Conservation (phyloP, 2,888 invertebrate genomes). For the Tenthredo distinguenda region DNA sequence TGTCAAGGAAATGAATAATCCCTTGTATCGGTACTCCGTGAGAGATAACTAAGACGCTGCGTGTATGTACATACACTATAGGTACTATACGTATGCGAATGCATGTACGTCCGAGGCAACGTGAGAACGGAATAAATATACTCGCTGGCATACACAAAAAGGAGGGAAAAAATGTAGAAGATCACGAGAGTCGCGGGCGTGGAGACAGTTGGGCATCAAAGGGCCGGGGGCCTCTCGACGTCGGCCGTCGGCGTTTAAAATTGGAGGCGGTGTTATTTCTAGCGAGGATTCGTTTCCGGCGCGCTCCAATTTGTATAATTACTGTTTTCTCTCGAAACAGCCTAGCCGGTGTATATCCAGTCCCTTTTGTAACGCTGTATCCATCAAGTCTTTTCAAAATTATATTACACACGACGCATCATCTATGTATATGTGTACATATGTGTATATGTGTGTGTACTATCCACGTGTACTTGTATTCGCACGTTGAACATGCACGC, state of each 20-base stretch:
- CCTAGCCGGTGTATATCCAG: conserved; percentile 19
- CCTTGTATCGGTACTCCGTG: too few relatives aligned
- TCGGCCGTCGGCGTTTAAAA: conserved; percentile 55
- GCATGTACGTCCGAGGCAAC: background rate
- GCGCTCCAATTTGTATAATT: conserved; percentile 68
- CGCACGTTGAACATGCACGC: background rate
- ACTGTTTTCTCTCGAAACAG: conserved; percentile 67
- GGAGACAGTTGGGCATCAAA: conserved; percentile 45
- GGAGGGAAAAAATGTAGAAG: conserved; percentile 6
- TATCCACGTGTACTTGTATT: background rate
- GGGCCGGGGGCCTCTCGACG: conserved; percentile 22
- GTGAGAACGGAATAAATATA: background rate
- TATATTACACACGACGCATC: background rate
- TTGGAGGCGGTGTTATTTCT: conserved; percentile 63
- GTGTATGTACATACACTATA: too few relatives aligned
- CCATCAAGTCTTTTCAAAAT: conserved; percentile 9
- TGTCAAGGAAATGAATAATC: background rate
- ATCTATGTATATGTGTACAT: background rate
- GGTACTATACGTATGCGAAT: background rate
- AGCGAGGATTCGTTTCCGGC: conserved; percentile 68
- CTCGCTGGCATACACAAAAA: background rate
- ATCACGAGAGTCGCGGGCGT: conserved; percentile 28
- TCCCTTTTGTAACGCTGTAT: conserved; percentile 31
- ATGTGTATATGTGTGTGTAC: background rate
- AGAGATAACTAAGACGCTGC: too few relatives aligned